Evolutionary conservation across 2,113 vertebrate genomes (phyloP), one percentile per base, ranked within the genome.

Genomic region (Myotis lucifugus): DNA sequence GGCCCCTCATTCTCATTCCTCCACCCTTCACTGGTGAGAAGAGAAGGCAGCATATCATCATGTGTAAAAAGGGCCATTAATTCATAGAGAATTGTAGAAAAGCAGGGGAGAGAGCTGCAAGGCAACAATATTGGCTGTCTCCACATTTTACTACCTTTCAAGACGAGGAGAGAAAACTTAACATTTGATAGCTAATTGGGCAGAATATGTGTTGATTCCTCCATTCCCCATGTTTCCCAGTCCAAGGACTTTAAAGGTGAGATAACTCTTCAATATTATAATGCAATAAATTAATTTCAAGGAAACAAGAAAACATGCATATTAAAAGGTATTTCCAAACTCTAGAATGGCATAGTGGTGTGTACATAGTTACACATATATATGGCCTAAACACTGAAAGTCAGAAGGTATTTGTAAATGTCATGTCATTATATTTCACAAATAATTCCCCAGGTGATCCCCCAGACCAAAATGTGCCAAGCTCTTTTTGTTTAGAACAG

Each of bases 331-430:
- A 85, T 76, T 96, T 96, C 61, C 29, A 91, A 77, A 73, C 34
- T 85, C 25, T 81, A 90, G 72, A 91, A 77, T 42, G 40, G 25
- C 27, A 85, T 69, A 70, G 12, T 74, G 37, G 34, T 78, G 8
- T 50, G 17, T 50, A 69, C 8, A 67, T 46, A 83, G 54, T 69
- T 19, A 92, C 17, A 93, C 6, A 77, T n/a, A 61, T 29, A 32
- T 23, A 48, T n/a, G 69, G 82, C 4, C n/a, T 92, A 73, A 25
- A 86, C 8, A 85, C 5, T 78, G 17, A 86, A 90, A 92, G 4
- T 54, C 67, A 92, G 52, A 97, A 93, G 67, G 9, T 77, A 83
- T 83, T 2, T 93, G 11, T 78, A 96, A 90, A 78, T 90, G 10
- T 86, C 46, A 70, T 87, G 56, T 12, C 37, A 72, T 83, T 95